These are phyloP conservation scores for Pedionomus torquatus DNA, from an alignment of 2,113 vertebrate genomes.

Conservation along the genomic window DNA sequence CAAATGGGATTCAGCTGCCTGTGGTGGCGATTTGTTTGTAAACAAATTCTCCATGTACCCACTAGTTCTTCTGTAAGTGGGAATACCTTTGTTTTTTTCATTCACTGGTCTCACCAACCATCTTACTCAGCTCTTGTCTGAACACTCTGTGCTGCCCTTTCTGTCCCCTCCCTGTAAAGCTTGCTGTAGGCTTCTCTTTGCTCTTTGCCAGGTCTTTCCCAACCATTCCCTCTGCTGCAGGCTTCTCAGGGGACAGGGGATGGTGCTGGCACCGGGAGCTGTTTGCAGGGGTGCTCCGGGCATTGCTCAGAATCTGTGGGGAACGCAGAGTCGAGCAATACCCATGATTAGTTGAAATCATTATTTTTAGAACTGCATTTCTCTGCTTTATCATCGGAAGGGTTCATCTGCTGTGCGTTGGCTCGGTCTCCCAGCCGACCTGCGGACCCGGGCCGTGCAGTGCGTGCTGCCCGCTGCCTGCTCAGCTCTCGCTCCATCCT, in stretches of 20 bases:
- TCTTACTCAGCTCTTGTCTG: not conserved
- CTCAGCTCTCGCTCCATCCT: accelerated
- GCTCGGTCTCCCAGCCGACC: not conserved
- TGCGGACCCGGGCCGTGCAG: not conserved
- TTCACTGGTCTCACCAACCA: not conserved
- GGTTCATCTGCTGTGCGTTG: not conserved
- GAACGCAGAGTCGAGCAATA: not conserved
- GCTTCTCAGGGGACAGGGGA: not conserved
- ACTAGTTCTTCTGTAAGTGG: not conserved
- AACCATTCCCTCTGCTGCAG: accelerated
- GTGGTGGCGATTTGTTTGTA: conserved; percentile 16
- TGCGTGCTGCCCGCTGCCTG: not conserved
- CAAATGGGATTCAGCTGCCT: conserved; percentile 38
- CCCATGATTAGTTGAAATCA: accelerated
- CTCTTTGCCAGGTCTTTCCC: conserved; percentile 14
- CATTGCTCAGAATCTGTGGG: not conserved
- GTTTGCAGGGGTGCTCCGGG: not conserved
- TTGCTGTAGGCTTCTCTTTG: not conserved
- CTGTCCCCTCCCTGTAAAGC: not conserved
- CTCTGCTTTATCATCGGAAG: not conserved
- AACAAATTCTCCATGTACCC: conserved; percentile 28
- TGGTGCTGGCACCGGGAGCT: not conserved
- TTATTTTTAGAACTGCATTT: not conserved
- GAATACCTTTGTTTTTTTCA: conserved; percentile 19
- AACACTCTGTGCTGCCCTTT: not conserved